These are phyloP conservation scores for Neomorphus geoffroyi DNA, from an alignment of 2,797 vertebrate genomes.

Conservation along the genomic window DNA sequence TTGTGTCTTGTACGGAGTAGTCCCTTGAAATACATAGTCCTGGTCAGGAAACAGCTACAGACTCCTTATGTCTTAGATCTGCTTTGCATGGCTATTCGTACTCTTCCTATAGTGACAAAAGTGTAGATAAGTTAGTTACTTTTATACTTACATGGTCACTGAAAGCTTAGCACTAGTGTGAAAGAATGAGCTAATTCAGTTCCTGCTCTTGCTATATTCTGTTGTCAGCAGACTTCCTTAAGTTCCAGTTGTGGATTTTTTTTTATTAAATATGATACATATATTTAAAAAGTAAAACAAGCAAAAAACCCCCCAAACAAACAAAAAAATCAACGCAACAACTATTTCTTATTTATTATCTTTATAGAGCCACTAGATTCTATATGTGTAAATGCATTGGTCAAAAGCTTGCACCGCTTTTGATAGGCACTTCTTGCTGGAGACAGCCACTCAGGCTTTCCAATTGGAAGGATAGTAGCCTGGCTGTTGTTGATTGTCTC, in stretches of 20 bases:
- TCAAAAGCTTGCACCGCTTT: background rate
- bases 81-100: background rate
- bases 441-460: background rate
- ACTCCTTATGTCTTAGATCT: background rate
- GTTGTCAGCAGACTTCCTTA: background rate
- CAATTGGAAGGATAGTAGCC: background rate
- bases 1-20: background rate
- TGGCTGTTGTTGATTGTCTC: background rate
- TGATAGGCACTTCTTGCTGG: background rate
- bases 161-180: background rate
- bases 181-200: background rate
- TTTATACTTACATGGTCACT: background rate
- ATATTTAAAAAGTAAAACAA: background rate
- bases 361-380: background rate
- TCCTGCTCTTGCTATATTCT: background rate
- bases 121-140: background rate
- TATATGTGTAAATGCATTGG: background rate
- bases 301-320: too few species aligned
- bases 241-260: background rate
- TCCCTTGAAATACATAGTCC: background rate
- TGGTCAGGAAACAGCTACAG: background rate
- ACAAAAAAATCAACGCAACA: background rate
- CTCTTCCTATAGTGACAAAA: background rate
- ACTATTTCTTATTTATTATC: background rate
- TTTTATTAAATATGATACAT: background rate